A percentile compares a stretch with the other conserved stretches of the same genome.
phyloP scores from a whole-genome alignment of 2,797 vertebrate genomes.

The Antrozous pallidus region DNA sequence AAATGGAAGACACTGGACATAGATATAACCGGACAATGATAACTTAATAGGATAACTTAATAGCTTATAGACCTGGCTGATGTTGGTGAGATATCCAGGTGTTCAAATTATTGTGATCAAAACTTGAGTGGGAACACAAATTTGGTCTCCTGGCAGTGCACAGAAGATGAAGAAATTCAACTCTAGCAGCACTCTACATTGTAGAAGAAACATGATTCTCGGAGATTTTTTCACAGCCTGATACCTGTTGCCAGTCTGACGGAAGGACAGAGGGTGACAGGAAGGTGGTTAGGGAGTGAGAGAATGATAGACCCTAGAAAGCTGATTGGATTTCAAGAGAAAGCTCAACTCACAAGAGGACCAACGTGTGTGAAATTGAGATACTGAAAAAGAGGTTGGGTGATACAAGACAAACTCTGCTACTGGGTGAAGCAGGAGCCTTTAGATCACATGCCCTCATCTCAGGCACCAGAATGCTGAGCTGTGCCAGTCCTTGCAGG shows the following conservation, averaged over 20 bases:
- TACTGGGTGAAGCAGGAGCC: not conserved
- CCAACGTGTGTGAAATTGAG: not conserved
- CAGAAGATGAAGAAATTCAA: not conserved
- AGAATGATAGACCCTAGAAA: not conserved
- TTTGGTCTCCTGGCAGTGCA: not conserved
- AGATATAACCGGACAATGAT: not conserved
- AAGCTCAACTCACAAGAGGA: not conserved
- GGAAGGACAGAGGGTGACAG: fast-evolving
- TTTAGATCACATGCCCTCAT: not conserved
- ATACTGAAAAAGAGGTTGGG: not conserved
- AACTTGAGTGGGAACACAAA: not conserved
- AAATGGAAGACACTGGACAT: not conserved
- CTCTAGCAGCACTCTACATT: not conserved
- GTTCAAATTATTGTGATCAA: not conserved
- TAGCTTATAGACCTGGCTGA: not conserved
- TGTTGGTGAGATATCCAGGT: not conserved
- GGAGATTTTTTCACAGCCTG: not conserved
- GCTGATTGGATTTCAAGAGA: not conserved
- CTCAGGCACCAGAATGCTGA: not conserved
- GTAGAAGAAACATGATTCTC: not conserved
- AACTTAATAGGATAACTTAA: not conserved
- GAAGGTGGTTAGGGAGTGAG: no score
- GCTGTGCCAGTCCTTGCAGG: not conserved
- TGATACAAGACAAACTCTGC: not conserved
- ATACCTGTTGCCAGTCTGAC: not conserved